Conservation (phyloP, 2,113 vertebrate species). For the Tamias sibiricus region DNA sequence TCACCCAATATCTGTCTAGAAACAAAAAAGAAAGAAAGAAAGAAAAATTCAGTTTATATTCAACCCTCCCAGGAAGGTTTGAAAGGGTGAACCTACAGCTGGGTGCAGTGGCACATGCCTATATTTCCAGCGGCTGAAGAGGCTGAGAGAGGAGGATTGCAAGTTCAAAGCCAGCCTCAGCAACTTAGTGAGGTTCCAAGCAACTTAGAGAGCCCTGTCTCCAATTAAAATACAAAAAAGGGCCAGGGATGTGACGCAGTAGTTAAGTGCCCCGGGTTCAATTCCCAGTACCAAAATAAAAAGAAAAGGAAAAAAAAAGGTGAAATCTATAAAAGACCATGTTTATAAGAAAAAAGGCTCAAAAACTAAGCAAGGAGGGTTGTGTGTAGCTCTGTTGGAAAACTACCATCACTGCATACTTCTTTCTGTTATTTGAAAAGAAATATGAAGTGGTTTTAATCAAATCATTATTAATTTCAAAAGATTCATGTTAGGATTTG, state of each 20-base stretch:
- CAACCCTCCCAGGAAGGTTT: background rate
- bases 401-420: background rate
- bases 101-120: too few relatives aligned
- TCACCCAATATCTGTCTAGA: background rate
- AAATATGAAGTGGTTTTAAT: background rate
- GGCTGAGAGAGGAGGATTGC: too few relatives aligned
- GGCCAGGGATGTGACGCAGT: too few relatives aligned
- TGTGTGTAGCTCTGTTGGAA: background rate
- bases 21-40: background rate
- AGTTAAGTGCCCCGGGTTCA: too few relatives aligned
- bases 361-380: background rate
- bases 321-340: background rate
- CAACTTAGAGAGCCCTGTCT: too few relatives aligned
- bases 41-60: background rate
- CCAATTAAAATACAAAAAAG: too few relatives aligned
- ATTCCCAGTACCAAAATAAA: too few relatives aligned
- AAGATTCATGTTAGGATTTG: background rate
- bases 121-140: too few relatives aligned
- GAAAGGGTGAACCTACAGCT: background rate
- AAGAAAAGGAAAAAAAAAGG: too few relatives aligned
- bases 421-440: background rate
- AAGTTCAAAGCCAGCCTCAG: too few relatives aligned
- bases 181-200: too few relatives aligned
- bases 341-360: background rate
- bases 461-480: conserved; percentile 25